Conservation (phyloP, 2,113 vertebrate species). For the Rana temporaria region DNA sequence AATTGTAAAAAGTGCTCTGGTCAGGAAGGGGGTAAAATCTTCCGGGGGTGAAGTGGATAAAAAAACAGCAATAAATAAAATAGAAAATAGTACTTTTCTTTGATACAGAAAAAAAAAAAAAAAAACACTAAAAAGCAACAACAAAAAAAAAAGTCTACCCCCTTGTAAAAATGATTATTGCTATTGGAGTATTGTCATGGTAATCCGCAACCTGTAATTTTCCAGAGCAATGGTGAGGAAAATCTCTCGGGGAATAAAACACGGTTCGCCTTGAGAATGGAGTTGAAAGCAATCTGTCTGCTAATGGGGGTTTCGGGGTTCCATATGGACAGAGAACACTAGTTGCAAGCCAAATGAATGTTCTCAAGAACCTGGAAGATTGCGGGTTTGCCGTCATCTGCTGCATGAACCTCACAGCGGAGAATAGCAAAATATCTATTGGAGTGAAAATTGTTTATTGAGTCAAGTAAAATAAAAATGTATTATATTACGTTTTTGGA, state of each 20-base stretch:
- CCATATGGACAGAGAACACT: not conserved
- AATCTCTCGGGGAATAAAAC: constrained; percentile 5
- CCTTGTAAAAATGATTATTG: too few species aligned
- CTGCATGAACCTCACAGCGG: not conserved
- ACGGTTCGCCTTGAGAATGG: not conserved
- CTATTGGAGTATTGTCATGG: not conserved
- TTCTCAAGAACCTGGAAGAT: not conserved
- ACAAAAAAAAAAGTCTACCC: too few species aligned
- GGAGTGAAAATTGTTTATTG: not conserved
- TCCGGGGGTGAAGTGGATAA: too few species aligned
- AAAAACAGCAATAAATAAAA: too few species aligned
- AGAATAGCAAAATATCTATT: not conserved
- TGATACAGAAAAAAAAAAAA: not conserved
- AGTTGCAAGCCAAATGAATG: not conserved
- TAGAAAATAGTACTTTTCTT: too few species aligned
- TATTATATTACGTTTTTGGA: not conserved
- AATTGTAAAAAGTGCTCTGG: too few species aligned
- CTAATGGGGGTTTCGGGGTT: not conserved
- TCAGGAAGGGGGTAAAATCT: too few species aligned
- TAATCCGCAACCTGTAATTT: constrained; percentile 32
- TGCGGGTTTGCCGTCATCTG: not conserved
- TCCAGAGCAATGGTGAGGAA: constrained; percentile 10
- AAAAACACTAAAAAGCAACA: not conserved
- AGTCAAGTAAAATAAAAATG: not conserved
- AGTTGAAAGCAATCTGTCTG: constrained; percentile 27